Percentiles rank a stretch among this genome's conserved stretches.
phyloP scores from a whole-genome alignment of 2,113 vertebrate species.

The Sigmodon hispidus region DNA sequence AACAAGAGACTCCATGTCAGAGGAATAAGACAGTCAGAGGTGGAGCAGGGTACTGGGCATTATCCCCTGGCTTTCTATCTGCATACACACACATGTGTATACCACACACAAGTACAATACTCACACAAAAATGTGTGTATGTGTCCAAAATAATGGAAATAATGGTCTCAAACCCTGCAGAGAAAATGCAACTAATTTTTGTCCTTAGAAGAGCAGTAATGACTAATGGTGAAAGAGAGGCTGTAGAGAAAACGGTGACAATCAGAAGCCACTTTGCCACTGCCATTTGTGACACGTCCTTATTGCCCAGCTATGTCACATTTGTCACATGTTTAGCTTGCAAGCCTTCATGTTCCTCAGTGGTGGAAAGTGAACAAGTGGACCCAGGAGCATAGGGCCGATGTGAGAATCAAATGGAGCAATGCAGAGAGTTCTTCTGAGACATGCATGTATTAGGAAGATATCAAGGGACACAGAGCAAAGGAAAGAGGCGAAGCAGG shows the following conservation, averaged over 20 bases:
- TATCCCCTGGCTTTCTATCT: not conserved
- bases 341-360: not conserved
- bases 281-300: rapidly evolving
- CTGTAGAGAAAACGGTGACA: not conserved
- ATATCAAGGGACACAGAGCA: not conserved
- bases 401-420: not conserved
- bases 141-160: not conserved
- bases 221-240: not conserved
- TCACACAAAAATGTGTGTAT: not conserved
- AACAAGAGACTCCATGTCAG: not conserved
- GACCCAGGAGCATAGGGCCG: not conserved
- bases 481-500: not conserved
- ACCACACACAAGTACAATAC: not conserved
- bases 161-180: not conserved
- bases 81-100: too few species aligned
- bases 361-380: not conserved
- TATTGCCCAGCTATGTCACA: not conserved
- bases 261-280: not conserved
- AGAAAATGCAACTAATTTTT: not conserved
- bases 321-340: not conserved
- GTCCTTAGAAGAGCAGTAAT: not conserved
- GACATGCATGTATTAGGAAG: not conserved
- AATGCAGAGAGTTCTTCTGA: not conserved
- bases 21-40: not conserved
- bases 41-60: not conserved